Evolutionary conservation across 1,140 invertebrate species (phyloP), one percentile per base, ranked within the genome.

Genomic region (Babylonia areolata): DNA sequence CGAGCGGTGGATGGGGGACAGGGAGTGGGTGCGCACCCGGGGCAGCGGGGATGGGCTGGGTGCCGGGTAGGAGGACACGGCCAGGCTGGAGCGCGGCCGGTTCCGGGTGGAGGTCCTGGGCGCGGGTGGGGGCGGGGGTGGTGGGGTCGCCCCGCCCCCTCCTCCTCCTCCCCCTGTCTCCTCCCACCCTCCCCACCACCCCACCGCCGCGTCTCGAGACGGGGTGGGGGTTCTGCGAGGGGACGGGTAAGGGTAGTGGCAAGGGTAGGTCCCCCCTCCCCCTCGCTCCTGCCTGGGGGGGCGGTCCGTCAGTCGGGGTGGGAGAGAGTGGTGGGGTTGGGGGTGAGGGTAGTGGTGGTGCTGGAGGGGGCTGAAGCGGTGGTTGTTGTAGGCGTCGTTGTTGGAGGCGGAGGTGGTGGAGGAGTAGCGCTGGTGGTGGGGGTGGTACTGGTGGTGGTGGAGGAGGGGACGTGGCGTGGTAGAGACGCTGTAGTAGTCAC

Each of bases 221-320:
- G 5, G n/a, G 71, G 33, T 35, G 28, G 71, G 71, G 33, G 71
- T 40, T 28, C 0, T 39, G 2, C 20, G 1, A 37, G 35, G 17
- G 75, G 37, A 40, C n/a, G n/a, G n/a, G n/a, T n/a, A n/a, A n/a
- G n/a, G n/a, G n/a, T n/a, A n/a, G n/a, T n/a, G n/a, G n/a, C n/a
- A n/a, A n/a, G 75, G 2, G 2, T 40, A 12, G 37, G 9, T 6
- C 75, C 75, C 31, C 12, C 31, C 71, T 15, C 71, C 31, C 20
- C 71, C 31, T 20, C 20, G 71, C 71, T 73, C 71, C 75, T 77
- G 75, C 40, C 75, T 35, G 37, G 75, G 75, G 5, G 75, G 75
- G 39, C 75, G 75, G 75, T 2, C 15, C 37, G 75, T 9, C 9
- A 40, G 35, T 40, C 37, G 71, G 33, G 23, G 71, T 35, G 11